Percentiles rank a stretch among this genome's conserved stretches.
Evolutionary conservation across 2,797 vertebrate genomes (phyloP).

Genomic region (Lerista edwardsae): DNA sequence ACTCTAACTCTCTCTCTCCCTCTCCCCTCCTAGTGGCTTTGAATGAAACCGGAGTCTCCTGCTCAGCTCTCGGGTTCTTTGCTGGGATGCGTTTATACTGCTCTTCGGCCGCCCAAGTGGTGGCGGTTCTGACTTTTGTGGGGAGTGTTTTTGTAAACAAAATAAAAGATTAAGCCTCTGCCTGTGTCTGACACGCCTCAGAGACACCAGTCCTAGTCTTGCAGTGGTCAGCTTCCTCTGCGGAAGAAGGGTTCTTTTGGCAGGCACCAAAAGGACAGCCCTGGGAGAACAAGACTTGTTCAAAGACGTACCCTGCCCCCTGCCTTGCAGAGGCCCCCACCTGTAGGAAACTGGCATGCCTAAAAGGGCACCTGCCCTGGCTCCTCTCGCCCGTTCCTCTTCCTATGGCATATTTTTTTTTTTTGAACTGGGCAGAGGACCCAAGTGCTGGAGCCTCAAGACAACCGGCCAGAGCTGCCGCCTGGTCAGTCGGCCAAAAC

Average conservation of each 20-base stretch:
- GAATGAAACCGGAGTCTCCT: conserved; percentile 30
- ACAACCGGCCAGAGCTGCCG: too few species aligned
- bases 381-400: background rate
- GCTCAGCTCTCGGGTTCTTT: too few species aligned
- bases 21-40: conserved; percentile 46
- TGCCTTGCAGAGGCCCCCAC: background rate
- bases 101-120: too few species aligned
- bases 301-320: too few species aligned
- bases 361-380: background rate
- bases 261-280: too few species aligned
- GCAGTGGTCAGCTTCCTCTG: background rate
- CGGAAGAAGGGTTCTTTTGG: too few species aligned
- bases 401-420: background rate
- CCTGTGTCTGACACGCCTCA: background rate
- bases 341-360: background rate
- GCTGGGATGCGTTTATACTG: too few species aligned
- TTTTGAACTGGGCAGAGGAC: too few species aligned
- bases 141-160: conserved; percentile 3
- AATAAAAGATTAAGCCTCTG: conserved; percentile 33
- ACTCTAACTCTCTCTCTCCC: background rate
- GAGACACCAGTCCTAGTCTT: background rate
- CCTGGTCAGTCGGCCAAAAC: too few species aligned
- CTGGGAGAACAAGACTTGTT: background rate
- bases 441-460: too few species aligned
- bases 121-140: too few species aligned